A percentile compares a stretch with the other conserved stretches of the same genome.
Evolutionary conservation across 2,113 vertebrate species (phyloP).

Genomic region (Colinus virginianus): DNA sequence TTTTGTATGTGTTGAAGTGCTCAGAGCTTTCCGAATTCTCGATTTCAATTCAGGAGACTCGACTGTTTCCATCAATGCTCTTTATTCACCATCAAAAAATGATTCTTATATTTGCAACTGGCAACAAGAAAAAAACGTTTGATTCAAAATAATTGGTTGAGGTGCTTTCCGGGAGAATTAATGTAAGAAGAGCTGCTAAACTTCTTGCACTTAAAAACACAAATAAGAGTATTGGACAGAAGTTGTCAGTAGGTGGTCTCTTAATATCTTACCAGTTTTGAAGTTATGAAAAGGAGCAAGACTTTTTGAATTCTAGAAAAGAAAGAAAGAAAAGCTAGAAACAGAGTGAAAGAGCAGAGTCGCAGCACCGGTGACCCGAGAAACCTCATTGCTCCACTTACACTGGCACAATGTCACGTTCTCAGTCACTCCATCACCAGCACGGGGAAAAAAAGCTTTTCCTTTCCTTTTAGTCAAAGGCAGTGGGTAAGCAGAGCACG

Average conservation of each 20-base stretch:
- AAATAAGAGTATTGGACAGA: conserved; percentile 53
- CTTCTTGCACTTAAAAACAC: conserved; percentile 61
- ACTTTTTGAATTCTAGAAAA: conserved; percentile 78
- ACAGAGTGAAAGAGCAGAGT: conserved; percentile 75
- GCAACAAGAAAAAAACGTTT: conserved; percentile 40
- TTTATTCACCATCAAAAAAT: conserved; percentile 57
- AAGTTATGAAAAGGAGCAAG: conserved; percentile 72
- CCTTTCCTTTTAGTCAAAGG: conserved; percentile 84
- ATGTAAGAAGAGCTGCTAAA: conserved; percentile 55
- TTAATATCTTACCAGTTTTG: conserved; percentile 72
- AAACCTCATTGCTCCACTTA: conserved; percentile 75
- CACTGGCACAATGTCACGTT: conserved; percentile 72
- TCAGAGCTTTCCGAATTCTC: background rate
- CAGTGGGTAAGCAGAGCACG: conserved; percentile 81
- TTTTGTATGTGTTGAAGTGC: background rate
- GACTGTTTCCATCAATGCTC: background rate
- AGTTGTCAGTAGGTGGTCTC: conserved; percentile 66
- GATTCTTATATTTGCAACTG: conserved; percentile 64
- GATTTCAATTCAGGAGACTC: conserved; percentile 4
- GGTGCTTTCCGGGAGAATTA: conserved; percentile 55
- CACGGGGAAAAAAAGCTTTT: conserved; percentile 72
- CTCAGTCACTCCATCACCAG: conserved; percentile 77
- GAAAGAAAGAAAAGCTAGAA: conserved; percentile 76
- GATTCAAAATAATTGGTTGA: conserved; percentile 52
- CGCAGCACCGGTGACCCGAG: conserved; percentile 76